Conservation (phyloP, 1,140 invertebrate genomes). For the Drepana arcuata region DNA sequence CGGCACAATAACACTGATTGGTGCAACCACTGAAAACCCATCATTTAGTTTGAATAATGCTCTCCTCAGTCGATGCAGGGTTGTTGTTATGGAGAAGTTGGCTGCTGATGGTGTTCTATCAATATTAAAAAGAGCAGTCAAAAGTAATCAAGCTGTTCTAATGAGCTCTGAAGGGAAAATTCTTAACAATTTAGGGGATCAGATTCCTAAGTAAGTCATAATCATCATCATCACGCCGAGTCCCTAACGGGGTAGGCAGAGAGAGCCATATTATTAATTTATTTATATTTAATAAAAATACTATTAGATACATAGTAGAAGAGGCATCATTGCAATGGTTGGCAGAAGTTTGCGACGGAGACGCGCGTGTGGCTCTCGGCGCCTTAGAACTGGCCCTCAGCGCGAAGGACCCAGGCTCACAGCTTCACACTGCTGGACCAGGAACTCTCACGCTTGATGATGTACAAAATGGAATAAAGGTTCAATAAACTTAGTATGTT, state of each 20-base stretch:
- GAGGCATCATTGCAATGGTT: conserved; percentile 78
- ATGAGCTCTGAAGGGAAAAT: conserved; percentile 12
- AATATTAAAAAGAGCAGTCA: conserved; percentile 76
- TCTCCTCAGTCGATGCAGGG: conserved; percentile 82
- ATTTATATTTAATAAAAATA: too few species aligned
- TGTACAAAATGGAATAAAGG: conserved; percentile 77
- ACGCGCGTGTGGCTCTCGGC: conserved; percentile 84
- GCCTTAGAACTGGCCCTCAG: conserved; percentile 82
- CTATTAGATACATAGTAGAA: conserved; percentile 70
- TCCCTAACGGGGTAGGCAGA: too few species aligned
- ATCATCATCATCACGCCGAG: too few species aligned
- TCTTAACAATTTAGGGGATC: too few species aligned
- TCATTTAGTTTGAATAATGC: conserved; percentile 88
- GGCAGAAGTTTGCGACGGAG: conserved; percentile 84
- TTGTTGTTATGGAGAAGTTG: conserved; percentile 84
- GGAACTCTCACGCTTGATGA: conserved; percentile 74
- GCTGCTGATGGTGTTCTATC: conserved; percentile 70
- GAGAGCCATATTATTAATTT: conserved; percentile 22
- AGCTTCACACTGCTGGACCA: conserved; percentile 28
- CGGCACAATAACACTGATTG: conserved; percentile 85
- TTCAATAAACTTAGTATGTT: conserved; percentile 31
- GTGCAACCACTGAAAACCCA: conserved; percentile 92
- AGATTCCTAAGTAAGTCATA: conserved; percentile 10
- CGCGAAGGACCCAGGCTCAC: conserved; percentile 43
- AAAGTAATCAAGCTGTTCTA: conserved; percentile 33